Evolutionary conservation across 2,113 vertebrate species (phyloP).

Genomic region (Aix galericulata): DNA sequence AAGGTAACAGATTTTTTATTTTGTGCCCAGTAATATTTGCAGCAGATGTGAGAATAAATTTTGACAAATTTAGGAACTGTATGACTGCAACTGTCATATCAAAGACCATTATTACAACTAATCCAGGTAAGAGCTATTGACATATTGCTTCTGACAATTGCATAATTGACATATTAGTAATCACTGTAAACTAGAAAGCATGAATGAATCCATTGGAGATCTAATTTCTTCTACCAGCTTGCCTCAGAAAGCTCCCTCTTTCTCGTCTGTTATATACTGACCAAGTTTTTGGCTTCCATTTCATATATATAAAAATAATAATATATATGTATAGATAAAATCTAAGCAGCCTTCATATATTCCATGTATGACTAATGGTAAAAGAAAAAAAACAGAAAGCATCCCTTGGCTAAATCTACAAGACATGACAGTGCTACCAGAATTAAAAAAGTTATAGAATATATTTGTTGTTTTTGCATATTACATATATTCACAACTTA

Average conservation of each 20-base stretch:
- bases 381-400: neutral
- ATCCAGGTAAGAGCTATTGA: conserved; percentile 85
- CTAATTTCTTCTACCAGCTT: neutral
- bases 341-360: neutral
- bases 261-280: neutral
- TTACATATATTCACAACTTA: neutral
- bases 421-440: fast-evolving
- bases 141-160: neutral
- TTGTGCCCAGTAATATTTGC: conserved; percentile 90
- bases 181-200: neutral
- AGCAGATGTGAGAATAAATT: conserved; percentile 89
- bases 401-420: neutral
- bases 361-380: neutral
- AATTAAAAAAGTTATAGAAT: neutral
- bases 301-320: no score
- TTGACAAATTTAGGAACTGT: conserved; percentile 91
- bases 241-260: neutral
- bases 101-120: conserved; percentile 94
- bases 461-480: neutral
- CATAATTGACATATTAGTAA: neutral
- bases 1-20: conserved; percentile 30
- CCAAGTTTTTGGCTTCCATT: neutral
- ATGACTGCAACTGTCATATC: conserved; percentile 92
- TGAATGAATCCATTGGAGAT: neutral
- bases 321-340: neutral